Conservation (phyloP, 2,113 vertebrate species). For the Pluvialis apricaria region DNA sequence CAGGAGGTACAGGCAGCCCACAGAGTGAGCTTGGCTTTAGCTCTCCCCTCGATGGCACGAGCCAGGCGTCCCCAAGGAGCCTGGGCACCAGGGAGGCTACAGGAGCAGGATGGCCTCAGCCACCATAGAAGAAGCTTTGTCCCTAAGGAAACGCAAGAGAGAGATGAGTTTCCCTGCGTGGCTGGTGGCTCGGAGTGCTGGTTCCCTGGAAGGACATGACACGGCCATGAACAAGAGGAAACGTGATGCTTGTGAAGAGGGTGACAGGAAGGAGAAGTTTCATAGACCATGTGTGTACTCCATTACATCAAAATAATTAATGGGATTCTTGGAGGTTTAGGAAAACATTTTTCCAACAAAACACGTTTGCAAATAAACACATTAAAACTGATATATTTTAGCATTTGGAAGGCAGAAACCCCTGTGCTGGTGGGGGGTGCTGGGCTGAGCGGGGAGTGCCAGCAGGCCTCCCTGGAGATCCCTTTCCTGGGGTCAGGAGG, state of each 20-base stretch:
- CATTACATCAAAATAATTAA: background rate
- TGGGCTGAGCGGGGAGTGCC: background rate
- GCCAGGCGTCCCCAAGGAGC: rapidly evolving
- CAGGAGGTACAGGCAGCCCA: background rate
- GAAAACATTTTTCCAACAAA: background rate
- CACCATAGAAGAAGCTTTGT: background rate
- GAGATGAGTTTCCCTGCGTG: rapidly evolving
- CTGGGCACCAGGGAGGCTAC: background rate
- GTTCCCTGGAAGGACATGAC: background rate
- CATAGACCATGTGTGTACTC: background rate
- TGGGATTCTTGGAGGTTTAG: background rate
- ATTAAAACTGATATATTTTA: background rate
- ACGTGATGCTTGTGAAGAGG: background rate
- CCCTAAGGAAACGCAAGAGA: background rate
- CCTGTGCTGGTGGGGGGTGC: background rate
- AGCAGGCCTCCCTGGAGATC: background rate
- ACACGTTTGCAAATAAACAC: background rate
- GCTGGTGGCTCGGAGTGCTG: background rate
- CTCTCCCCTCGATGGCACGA: background rate
- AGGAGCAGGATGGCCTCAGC: background rate
- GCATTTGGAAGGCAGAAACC: background rate
- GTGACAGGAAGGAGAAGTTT: background rate
- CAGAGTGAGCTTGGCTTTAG: background rate
- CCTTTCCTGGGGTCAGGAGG: background rate
- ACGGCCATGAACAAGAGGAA: background rate